phyloP scores from a whole-genome alignment of 2,888 invertebrate genomes.

The Ptilodon capucinus region DNA sequence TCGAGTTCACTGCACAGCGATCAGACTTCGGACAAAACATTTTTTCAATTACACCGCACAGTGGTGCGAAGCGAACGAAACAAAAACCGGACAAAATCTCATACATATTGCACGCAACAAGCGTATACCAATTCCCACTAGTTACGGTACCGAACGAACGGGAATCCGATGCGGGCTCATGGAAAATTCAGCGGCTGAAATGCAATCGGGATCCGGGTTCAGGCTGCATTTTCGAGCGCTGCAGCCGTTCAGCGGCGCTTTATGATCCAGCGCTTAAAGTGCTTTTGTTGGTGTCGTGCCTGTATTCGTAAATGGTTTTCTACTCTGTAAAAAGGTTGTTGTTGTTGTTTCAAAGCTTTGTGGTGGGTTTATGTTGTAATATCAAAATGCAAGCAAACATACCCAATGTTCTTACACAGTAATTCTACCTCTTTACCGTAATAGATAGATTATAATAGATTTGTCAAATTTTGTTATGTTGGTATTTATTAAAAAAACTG shows the following conservation, averaged over 20 bases:
- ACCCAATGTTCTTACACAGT: too few relatives aligned
- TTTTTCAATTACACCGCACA: slow-evolving; percentile 69
- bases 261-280: slow-evolving; percentile 49
- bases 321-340: neutral
- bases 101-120: slow-evolving; percentile 74
- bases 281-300: slow-evolving; percentile 29
- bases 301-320: slow-evolving; percentile 5
- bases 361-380: too few relatives aligned
- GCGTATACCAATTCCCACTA: slow-evolving; percentile 73
- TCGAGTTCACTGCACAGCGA: slow-evolving; percentile 15
- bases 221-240: slow-evolving; percentile 59
- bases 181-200: slow-evolving; percentile 71
- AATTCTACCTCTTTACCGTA: too few relatives aligned
- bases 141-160: slow-evolving; percentile 59
- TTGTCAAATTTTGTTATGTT: too few relatives aligned
- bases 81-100: slow-evolving; percentile 71
- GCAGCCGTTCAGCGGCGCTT: slow-evolving; percentile 57
- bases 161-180: slow-evolving; percentile 57
- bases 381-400: too few relatives aligned
- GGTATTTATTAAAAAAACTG: too few relatives aligned
- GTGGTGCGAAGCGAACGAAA: slow-evolving; percentile 56
- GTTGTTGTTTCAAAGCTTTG: too few relatives aligned
- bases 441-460: too few relatives aligned
- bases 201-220: slow-evolving; percentile 71
- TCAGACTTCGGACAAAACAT: slow-evolving; percentile 45